A percentile compares a stretch with the other conserved stretches of the same genome.
These are phyloP conservation scores for Naso thynnoides DNA, from an alignment of 2,797 vertebrate genomes.

Conservation along the genomic window DNA sequence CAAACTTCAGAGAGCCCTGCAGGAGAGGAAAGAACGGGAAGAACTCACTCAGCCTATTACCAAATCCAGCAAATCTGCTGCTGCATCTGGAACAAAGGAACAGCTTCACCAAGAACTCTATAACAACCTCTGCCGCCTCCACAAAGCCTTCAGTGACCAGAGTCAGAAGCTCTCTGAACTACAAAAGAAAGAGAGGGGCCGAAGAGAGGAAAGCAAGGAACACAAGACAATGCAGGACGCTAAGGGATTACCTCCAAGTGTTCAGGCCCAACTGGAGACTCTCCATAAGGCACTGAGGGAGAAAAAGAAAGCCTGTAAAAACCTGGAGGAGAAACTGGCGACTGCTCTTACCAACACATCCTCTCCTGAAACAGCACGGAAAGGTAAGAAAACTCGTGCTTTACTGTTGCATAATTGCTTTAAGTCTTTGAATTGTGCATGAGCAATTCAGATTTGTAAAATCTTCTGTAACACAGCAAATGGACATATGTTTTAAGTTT, in stretches of 20 bases:
- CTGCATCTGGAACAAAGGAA: constrained; percentile 38
- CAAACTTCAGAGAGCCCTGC: constrained; percentile 75
- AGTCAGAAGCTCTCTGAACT: constrained; percentile 68
- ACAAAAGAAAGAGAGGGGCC: constrained; percentile 61
- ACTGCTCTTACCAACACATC: constrained; percentile 70
- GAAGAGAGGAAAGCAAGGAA: constrained; percentile 52
- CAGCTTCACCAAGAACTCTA: constrained; percentile 69
- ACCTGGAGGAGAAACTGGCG: constrained; percentile 83
- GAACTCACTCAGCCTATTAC: constrained; percentile 13
- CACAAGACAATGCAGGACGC: constrained; percentile 38
- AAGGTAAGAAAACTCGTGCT: constrained; percentile 68
- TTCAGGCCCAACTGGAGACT: constrained; percentile 71
- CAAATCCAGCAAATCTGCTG: constrained; percentile 19
- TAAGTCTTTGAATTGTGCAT: constrained; percentile 18
- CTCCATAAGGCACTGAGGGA: constrained; percentile 85
- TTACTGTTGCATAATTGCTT: neutral
- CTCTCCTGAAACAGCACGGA: constrained; percentile 58
- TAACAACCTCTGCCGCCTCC: constrained; percentile 69
- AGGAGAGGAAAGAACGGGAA: constrained; percentile 67
- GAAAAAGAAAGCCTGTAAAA: constrained; percentile 75
- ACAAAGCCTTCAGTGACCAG: constrained; percentile 74
- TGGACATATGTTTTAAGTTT: neutral
- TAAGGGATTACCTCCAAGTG: constrained; percentile 60
- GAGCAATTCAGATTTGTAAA: constrained; percentile 1
- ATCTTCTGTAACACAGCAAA: constrained; percentile 10